phyloP scores from a whole-genome alignment of 2,797 vertebrate genomes.

The Alectoris magna region DNA sequence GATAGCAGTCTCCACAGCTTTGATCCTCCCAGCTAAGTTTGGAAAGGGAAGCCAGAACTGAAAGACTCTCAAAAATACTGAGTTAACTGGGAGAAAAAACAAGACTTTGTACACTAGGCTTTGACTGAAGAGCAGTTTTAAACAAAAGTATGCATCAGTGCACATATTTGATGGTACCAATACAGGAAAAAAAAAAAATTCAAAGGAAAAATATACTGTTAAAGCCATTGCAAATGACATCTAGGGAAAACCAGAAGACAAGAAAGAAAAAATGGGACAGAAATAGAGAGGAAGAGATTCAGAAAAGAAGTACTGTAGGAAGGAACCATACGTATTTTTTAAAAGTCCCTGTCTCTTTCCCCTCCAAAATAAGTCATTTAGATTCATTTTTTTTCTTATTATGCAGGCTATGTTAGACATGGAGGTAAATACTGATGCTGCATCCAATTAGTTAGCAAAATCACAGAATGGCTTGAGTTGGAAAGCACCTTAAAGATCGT shows the following conservation, averaged over 20 bases:
- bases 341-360: neutral
- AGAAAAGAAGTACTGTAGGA: neutral
- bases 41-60: neutral
- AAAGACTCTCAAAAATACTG: neutral
- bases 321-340: neutral
- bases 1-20: neutral
- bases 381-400: neutral
- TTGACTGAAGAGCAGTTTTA: neutral
- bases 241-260: neutral
- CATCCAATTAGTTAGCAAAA: neutral
- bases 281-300: neutral
- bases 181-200: neutral
- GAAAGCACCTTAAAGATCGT: no score
- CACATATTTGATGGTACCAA: neutral
- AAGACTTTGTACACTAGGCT: neutral
- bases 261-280: neutral
- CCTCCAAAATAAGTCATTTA: neutral
- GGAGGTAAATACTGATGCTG: neutral
- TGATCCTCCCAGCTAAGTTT: neutral
- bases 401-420: neutral
- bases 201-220: neutral
- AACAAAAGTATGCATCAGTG: neutral
- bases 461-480: no score
- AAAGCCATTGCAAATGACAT: neutral
- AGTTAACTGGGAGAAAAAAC: neutral